Base-by-base conservation (phyloP, 2,888 invertebrate genomes). In the Diploptera punctata region DNA sequence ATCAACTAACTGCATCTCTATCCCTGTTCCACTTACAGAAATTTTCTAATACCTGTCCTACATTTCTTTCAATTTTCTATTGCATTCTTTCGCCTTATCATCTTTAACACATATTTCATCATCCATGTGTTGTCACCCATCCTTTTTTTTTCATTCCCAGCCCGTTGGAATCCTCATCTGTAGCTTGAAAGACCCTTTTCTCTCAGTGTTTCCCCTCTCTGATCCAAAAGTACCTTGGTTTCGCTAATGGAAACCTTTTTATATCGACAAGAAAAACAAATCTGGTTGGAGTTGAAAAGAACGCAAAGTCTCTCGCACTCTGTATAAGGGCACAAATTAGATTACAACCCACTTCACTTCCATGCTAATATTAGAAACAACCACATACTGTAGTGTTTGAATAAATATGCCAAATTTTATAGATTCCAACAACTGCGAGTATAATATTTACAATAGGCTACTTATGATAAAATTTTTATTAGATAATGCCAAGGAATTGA, bases 171-270 rank as follows among this genome's bases (percentile, higher is more conserved):
- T 33, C 61, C 44, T 65, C 26, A 26, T 65, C 24, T 24, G 2
- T 10, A 4, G n/a, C n/a, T 2, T 9, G 7, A 13, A 19, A n/a
- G 9, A 3, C 16, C 62, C 43, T 7, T 21, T 10, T 18, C 18
- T 5, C 38, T 21, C 18, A 9, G 1, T 1, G 24, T 54, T 13
- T 16, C n/a, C n/a, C n/a, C 38, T 26, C 24, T 7, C 47, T 9
- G 29, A 65, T 26, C 65, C 26, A 16, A 26, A n/a, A n/a, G n/a
- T n/a, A 65, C 65, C 2, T 44, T 5, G 65, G 47, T 65, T 65
- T 44, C 21, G 13, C 65, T 65, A 65, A 65, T 65, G 44, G 65
- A 65, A 65, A 44, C 43, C 29, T 47, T 65, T 47, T 65, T 65
- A 65, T 44, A 44, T 47, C 44, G 65, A 47, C 44, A 65, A 29